phyloP scores from a whole-genome alignment of 2,888 invertebrate species.

The Drepanosiphum platanoidis region DNA sequence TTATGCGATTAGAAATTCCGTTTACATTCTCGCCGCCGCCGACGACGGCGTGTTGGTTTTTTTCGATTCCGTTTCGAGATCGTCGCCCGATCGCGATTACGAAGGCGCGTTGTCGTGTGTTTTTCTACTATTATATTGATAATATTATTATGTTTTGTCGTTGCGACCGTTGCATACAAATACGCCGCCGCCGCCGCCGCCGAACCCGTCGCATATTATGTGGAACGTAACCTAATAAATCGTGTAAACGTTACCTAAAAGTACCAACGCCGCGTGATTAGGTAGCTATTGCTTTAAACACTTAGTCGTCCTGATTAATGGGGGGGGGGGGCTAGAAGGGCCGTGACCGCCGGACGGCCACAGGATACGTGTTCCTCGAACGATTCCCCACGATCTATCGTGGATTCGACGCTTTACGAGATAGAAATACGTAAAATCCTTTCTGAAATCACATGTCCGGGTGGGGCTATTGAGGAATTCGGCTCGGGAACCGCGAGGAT shows the following conservation, averaged over 20 bases:
- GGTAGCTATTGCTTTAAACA: too few relatives aligned
- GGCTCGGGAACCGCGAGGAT: too few relatives aligned
- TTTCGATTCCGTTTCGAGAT: background rate
- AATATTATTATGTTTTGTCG: background rate
- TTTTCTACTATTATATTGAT: background rate
- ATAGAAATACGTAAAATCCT: too few relatives aligned
- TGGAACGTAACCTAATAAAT: constrained; percentile 12
- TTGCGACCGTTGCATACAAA: constrained; percentile 27
- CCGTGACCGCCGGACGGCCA: too few relatives aligned
- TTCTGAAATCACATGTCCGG: too few relatives aligned
- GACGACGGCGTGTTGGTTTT: background rate
- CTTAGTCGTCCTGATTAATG: too few relatives aligned
- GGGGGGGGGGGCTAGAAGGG: too few relatives aligned
- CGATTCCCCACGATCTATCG: too few relatives aligned
- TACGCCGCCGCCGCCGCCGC: background rate
- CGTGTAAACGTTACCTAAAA: background rate
- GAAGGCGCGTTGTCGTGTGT: background rate
- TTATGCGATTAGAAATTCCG: background rate
- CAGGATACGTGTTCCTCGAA: too few relatives aligned
- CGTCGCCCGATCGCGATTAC: background rate
- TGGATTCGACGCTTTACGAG: too few relatives aligned
- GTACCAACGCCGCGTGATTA: too few relatives aligned
- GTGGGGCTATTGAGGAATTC: too few relatives aligned
- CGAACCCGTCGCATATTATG: background rate
- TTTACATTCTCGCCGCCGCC: background rate